These are phyloP conservation scores for Maccullochella peelii DNA, from an alignment of 2,113 vertebrate genomes.

Conservation along the genomic window DNA sequence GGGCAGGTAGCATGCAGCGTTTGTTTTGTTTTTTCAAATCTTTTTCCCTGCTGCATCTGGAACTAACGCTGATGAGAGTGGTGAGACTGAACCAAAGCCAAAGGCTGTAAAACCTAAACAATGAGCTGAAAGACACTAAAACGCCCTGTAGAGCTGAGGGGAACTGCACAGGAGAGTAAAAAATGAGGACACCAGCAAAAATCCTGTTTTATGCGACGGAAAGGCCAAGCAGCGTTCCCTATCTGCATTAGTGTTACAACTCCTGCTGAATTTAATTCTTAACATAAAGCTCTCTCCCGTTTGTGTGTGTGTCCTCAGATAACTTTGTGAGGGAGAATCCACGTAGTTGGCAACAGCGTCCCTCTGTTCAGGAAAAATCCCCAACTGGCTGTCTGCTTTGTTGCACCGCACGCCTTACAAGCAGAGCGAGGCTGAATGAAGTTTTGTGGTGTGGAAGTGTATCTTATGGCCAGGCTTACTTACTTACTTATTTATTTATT, in stretches of 20 bases:
- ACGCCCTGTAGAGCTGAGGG: background rate
- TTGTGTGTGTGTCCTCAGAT: conserved; percentile 52
- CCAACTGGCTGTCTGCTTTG: conserved; percentile 55
- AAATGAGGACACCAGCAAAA: background rate
- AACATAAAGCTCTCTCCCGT: conserved; percentile 23
- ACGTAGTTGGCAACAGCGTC: conserved; percentile 41
- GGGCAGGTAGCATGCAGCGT: too few species aligned
- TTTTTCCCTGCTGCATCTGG: background rate
- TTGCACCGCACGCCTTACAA: conserved; percentile 38
- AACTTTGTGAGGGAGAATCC: conserved; percentile 56
- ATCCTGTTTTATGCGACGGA: background rate
- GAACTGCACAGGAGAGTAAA: background rate
- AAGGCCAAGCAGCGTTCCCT: conserved; percentile 21
- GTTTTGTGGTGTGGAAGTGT: conserved; percentile 46
- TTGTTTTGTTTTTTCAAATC: too few species aligned
- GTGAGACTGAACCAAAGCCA: background rate
- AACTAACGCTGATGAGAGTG: background rate
- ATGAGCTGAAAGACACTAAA: background rate
- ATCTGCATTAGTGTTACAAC: conserved; percentile 27
- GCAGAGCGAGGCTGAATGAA: conserved; percentile 54
- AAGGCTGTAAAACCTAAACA: background rate
- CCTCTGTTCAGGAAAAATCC: conserved; percentile 55
- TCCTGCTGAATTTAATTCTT: conserved; percentile 41
- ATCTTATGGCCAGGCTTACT: conserved; percentile 53
- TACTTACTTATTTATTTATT: conserved; percentile 50